Evolutionary conservation across 2,113 vertebrate species (phyloP), one percentile per base, ranked within the genome.

Genomic region (Amblyopsis rosae): DNA sequence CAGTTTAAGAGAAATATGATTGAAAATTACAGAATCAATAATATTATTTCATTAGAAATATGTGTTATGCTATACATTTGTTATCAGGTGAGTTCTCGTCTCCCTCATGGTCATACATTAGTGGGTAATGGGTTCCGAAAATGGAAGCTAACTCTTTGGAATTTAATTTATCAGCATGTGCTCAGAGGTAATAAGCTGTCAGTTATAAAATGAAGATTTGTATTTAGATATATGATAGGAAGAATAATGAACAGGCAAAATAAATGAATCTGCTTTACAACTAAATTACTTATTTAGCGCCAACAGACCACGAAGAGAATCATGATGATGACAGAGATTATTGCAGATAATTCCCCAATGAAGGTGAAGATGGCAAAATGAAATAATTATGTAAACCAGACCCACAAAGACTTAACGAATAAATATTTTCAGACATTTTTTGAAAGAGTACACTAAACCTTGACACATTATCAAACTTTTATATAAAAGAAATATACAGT

Each of bases 111-210:
- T 87, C 77, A 82, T 77, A 90, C 73, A 89, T 91, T 90, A 92
- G 85, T 69, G 80, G 87, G 91, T 92, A 92, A 93, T 93, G 82
- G 87, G 89, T 86, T 90, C 68, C 75, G 81, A 91, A 93, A 92
- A 93, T 91, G 90, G 90, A 91, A 89, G 85, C 87, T 92, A 92
- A 92, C 89, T 92, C 88, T 81, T 82, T 79, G 87, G 90, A 91
- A 92, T 94, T 91, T 89, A 91, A 93, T 92, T 92, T 92, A 93
- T 93, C 93, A 94, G 89, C 88, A 90, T 86, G 85, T 91, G 92
- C 91, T 92, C 90, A 90, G 91, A 90, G 84, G 91, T 92, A 93
- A 93, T 93, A 94, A 92, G 90, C 91, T 93, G 90, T 93, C 92
- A 92, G 88, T 91, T 93, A 91, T 87, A 91, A 90, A 91, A 89